phyloP scores from a whole-genome alignment of 2,888 invertebrate species.

The Agapostemon virescens region DNA sequence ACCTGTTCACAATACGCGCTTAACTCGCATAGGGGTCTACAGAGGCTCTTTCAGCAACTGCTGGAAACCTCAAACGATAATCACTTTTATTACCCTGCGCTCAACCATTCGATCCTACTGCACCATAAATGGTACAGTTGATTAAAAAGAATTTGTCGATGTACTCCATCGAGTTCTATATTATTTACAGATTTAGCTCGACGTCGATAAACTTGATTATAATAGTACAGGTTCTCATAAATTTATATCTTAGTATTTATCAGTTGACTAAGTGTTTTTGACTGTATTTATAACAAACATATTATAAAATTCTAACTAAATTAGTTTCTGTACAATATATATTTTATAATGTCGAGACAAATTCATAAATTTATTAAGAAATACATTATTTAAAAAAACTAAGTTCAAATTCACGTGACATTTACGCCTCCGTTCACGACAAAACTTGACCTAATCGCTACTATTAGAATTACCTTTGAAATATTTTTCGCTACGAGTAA shows the following conservation, averaged over 20 bases:
- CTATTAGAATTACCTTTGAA: too few relatives aligned
- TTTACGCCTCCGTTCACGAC: too few relatives aligned
- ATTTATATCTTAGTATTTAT: not conserved
- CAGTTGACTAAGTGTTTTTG: not conserved
- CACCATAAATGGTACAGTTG: not conserved
- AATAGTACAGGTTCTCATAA: not conserved
- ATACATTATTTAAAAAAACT: too few relatives aligned
- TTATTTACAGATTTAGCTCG: not conserved
- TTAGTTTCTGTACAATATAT: too few relatives aligned
- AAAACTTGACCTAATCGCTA: too few relatives aligned
- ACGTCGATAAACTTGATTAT: not conserved
- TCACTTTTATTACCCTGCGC: not conserved
- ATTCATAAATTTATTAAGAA: too few relatives aligned
- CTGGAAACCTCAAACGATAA: not conserved
- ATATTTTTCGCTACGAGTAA: too few relatives aligned
- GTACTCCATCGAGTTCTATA: not conserved
- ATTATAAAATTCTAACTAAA: too few relatives aligned
- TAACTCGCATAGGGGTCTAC: too few relatives aligned
- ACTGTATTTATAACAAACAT: not conserved
- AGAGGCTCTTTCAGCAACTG: not conserved
- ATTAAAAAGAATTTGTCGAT: not conserved
- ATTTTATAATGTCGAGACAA: too few relatives aligned
- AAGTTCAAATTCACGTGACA: too few relatives aligned
- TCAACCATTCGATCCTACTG: not conserved
- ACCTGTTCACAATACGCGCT: not conserved